Conservation (phyloP, 2,113 vertebrate genomes). For the Sialia sialis region DNA sequence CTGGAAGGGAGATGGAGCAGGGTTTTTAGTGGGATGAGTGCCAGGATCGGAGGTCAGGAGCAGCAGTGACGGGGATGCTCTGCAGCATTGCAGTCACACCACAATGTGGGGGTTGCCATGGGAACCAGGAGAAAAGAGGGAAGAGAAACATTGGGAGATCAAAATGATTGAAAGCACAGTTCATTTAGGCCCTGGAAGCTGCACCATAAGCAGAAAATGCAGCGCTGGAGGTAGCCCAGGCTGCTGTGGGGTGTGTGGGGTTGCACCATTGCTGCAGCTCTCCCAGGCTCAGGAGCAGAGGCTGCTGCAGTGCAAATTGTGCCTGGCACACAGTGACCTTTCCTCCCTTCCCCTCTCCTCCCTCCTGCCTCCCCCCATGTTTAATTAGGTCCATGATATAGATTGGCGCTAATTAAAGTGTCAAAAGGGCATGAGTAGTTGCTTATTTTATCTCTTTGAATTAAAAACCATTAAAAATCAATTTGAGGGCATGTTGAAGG, state of each 20-base stretch:
- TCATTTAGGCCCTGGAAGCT: neutral
- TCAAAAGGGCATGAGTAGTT: slow-evolving; percentile 30
- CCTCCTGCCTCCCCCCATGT: neutral
- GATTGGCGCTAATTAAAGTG: slow-evolving; percentile 32
- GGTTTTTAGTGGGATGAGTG: rapidly evolving
- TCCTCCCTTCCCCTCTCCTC: neutral
- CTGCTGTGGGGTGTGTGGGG: neutral
- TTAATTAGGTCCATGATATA: slow-evolving; percentile 38
- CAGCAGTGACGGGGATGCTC: too few species aligned
- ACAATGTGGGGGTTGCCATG: slow-evolving; percentile 20
- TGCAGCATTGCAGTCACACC: slow-evolving; percentile 21
- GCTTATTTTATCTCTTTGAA: slow-evolving; percentile 59
- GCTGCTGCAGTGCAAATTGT: neutral
- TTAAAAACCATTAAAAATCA: slow-evolving; percentile 61
- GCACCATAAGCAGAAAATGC: neutral
- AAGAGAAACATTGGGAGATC: neutral
- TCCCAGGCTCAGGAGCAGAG: neutral
- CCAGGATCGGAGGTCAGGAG: neutral
- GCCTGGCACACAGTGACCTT: neutral
- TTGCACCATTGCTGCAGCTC: neutral
- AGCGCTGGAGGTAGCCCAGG: rapidly evolving
- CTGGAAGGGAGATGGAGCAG: rapidly evolving
- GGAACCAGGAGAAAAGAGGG: neutral
- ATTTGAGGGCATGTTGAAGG: slow-evolving; percentile 53
- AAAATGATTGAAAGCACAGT: neutral